Percentiles rank a stretch among this genome's conserved stretches.
These are phyloP conservation scores for Masticophis lateralis DNA, from an alignment of 2,797 vertebrate species.

Conservation along the genomic window DNA sequence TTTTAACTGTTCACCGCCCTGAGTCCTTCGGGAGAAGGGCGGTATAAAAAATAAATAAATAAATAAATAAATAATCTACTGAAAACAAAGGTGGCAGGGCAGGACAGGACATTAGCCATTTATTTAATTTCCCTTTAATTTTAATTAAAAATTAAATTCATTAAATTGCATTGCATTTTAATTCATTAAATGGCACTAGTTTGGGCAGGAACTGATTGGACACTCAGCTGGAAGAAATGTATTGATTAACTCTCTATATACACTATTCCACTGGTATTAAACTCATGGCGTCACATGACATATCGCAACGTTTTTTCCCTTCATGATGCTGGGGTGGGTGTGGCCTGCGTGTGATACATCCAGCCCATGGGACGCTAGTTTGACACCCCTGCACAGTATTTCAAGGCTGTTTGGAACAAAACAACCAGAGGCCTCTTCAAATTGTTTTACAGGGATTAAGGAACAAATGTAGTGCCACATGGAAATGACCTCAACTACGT, in stretches of 20 bases:
- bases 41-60: no score
- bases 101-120: background rate
- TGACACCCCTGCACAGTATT: background rate
- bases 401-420: background rate
- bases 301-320: no score
- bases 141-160: no score
- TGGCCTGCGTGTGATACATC: background rate
- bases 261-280: no score
- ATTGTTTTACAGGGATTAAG: background rate
- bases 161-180: no score
- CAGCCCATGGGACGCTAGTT: no score
- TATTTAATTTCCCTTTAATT: background rate
- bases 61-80: background rate
- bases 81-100: background rate
- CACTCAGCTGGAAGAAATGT: background rate
- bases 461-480: background rate
- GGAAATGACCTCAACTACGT: background rate
- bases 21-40: no score
- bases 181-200: background rate
- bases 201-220: background rate
- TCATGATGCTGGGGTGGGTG: no score
- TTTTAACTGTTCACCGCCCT: no score
- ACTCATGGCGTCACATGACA: no score
- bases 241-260: background rate
- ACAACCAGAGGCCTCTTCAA: background rate